Evolutionary conservation across 1,140 invertebrate species (phyloP).

Genomic region (Acromyrmex charruanus): DNA sequence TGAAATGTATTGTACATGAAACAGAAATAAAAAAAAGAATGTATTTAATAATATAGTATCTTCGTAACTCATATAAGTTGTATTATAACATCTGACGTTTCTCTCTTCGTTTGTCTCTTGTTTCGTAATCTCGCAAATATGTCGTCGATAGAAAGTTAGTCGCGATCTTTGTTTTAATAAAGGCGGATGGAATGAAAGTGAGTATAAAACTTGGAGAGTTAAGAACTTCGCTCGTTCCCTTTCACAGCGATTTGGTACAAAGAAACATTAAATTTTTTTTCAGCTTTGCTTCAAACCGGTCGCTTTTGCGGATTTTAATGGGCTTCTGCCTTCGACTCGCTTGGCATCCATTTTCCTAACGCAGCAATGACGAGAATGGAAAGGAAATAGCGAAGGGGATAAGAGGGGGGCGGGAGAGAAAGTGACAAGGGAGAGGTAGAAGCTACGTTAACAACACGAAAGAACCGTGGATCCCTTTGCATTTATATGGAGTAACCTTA

Average conservation of each 20-base stretch:
- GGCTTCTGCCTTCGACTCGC: conserved; percentile 73
- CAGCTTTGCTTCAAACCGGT: conserved; percentile 46
- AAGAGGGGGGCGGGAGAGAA: conserved; percentile 18
- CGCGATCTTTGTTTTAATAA: conserved; percentile 64
- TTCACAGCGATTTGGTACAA: conserved; percentile 62
- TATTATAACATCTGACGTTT: conserved; percentile 16
- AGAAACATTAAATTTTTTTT: conserved; percentile 69
- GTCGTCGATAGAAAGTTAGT: conserved; percentile 52
- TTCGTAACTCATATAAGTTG: neutral
- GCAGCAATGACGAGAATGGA: conserved; percentile 69
- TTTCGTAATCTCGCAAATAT: conserved; percentile 43
- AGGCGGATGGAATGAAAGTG: conserved; percentile 54
- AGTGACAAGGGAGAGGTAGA: conserved; percentile 13
- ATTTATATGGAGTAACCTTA: conserved; percentile 79
- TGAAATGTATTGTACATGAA: neutral
- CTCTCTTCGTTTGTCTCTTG: conserved; percentile 14
- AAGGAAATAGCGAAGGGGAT: conserved; percentile 24
- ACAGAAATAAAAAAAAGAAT: neutral
- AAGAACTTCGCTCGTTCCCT: conserved; percentile 63
- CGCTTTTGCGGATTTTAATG: conserved; percentile 76
- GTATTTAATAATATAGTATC: neutral
- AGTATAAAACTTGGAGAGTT: conserved; percentile 61
- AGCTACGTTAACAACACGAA: conserved; percentile 77
- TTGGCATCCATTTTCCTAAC: conserved; percentile 70
- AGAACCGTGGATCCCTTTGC: conserved; percentile 75